Evolutionary conservation across 2,797 vertebrate species (phyloP).

Genomic region (Coendou prehensilis): DNA sequence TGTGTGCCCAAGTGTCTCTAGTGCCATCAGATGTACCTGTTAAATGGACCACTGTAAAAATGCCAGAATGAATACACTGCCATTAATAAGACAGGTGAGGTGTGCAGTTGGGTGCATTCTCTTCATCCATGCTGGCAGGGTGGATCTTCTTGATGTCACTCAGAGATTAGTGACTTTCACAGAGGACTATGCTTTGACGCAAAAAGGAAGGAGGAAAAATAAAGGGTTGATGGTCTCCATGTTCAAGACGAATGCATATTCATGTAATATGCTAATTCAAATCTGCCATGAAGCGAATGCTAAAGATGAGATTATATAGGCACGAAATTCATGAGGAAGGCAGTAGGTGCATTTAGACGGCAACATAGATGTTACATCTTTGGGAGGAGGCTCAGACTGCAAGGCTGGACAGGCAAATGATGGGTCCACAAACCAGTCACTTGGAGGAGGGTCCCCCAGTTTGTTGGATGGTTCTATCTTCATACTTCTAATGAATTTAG

Average conservation of each 20-base stretch:
- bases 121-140: background rate
- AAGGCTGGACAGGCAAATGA: background rate
- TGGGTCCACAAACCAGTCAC: background rate
- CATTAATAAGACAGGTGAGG: background rate
- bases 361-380: background rate
- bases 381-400: background rate
- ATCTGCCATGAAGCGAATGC: background rate
- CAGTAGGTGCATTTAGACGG: rapidly evolving
- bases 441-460: background rate
- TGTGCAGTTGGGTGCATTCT: rapidly evolving
- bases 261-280: background rate
- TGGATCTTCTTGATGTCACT: background rate
- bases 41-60: background rate
- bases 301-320: background rate
- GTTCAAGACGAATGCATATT: background rate
- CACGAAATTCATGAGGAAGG: background rate
- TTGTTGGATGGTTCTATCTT: background rate
- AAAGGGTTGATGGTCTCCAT: background rate
- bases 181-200: background rate
- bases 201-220: background rate
- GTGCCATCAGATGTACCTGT: background rate
- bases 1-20: background rate
- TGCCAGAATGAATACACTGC: background rate
- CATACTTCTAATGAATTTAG: background rate
- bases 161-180: background rate